Evolutionary conservation across 1,140 invertebrate species (phyloP).

Genomic region (Euglossa dilemma): DNA sequence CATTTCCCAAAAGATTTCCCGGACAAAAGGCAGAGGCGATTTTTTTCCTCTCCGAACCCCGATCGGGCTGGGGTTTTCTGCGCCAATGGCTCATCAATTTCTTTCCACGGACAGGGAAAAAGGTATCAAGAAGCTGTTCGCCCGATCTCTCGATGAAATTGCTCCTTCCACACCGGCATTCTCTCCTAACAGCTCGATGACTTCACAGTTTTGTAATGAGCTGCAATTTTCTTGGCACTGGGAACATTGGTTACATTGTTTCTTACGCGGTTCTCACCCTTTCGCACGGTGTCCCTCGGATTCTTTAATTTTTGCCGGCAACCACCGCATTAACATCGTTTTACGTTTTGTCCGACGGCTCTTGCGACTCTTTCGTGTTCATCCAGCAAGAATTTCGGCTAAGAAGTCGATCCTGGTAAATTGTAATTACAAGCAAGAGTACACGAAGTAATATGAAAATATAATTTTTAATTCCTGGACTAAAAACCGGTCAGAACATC

Average conservation of each 20-base stretch:
- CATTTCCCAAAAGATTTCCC: constrained; percentile 23
- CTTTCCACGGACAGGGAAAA: background rate
- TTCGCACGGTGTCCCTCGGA: background rate
- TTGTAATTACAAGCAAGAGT: no score
- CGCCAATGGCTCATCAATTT: background rate
- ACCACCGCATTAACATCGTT: no score
- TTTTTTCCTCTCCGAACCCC: background rate
- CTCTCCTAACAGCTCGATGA: background rate
- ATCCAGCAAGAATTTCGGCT: no score
- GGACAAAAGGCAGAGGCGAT: background rate
- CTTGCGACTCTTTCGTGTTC: no score
- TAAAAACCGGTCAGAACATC: no score
- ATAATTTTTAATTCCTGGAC: no score
- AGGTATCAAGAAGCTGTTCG: background rate
- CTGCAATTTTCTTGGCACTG: background rate
- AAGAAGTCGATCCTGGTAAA: no score
- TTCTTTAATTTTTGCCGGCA: no score
- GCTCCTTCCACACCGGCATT: background rate
- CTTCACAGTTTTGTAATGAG: constrained; percentile 14
- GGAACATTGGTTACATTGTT: constrained; percentile 4
- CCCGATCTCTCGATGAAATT: background rate
- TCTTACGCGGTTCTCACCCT: background rate
- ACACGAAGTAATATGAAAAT: no score
- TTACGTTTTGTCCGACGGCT: no score
- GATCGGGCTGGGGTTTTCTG: background rate